Percentiles rank a stretch among this genome's conserved stretches.
phyloP scores from a whole-genome alignment of 2,797 vertebrate genomes.

The Crocidura indochinensis region DNA sequence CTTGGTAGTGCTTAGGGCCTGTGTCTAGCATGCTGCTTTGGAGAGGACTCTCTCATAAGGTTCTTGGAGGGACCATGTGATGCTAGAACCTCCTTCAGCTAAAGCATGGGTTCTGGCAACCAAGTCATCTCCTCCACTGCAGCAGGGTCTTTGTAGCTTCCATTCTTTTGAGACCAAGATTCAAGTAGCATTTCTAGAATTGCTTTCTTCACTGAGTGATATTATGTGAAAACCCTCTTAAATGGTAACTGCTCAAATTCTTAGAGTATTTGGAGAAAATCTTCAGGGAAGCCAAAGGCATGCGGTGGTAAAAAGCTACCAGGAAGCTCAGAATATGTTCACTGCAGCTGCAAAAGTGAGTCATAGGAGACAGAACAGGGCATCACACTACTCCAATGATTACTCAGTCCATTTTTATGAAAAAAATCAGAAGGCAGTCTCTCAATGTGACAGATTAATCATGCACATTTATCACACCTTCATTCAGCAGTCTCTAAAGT shows the following conservation, averaged over 20 bases:
- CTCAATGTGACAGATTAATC: neutral
- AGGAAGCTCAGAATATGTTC: neutral
- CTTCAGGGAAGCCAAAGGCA: neutral
- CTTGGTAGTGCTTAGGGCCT: too few species aligned
- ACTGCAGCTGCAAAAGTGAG: neutral
- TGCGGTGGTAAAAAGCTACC: neutral
- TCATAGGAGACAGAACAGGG: rapidly evolving
- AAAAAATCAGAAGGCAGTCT: neutral
- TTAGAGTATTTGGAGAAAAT: neutral
- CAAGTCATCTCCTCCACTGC: too few species aligned
- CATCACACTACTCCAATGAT: neutral
- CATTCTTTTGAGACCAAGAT: neutral
- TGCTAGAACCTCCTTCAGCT: too few species aligned
- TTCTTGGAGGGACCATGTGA: too few species aligned
- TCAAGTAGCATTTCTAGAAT: neutral
- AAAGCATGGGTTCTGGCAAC: too few species aligned
- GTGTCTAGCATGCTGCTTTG: too few species aligned
- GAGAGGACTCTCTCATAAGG: too few species aligned
- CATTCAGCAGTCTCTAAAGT: neutral
- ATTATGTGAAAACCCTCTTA: neutral
- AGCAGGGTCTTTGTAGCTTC: neutral
- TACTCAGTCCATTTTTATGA: neutral
- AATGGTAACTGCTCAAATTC: neutral
- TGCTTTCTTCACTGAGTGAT: neutral
- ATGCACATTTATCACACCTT: neutral